Base-by-base conservation (phyloP, 2,888 invertebrate genomes). In the Pheosia gnoma region DNA sequence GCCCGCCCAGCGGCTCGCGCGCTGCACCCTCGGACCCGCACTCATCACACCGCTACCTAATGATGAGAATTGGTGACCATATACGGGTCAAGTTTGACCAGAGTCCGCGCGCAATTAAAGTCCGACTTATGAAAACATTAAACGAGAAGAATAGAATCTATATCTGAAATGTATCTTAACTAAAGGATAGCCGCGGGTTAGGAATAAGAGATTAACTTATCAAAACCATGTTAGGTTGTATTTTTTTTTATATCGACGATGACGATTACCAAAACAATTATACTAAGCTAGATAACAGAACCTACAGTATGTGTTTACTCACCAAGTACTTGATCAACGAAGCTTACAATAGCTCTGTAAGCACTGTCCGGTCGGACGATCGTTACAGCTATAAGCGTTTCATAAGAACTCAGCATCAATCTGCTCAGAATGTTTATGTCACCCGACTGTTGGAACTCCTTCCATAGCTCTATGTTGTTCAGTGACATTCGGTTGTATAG, bases 321-420 rank as follows among this genome's bases (percentile, higher is more conserved):
- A 94, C 96, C 96, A 62, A 97, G 86, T 62, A 96, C 85, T 61
- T 95, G 94, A 52, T 96, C 94, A 0, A 96, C 95, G 83, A 97
- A 97, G 54, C 95, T 94, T 0, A 95, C 94, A 79, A 99, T 95
- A 51, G 96, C 96, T 36, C 96, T 95, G 75, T 97, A 96, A 43
- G 98, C 90, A 59, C 97, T 94, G 82, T 98, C 99, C 0, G 99
- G 98, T 6, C 98, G 94, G 4, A 98, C 89, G 0, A 96, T 96
- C 84, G 98, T 96, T 0, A 97, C 95, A 0, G 97, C 88, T 0
- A 98, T 92, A 0, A 98, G 94, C 70, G 96, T 96, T 82, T 99
- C 98, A 82, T 99, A 98, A 0, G 95, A 92, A 0, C 95, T 95
- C 57, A 97, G 82, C 59, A 94, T 94, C 69, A 95, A 84, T 59